These are phyloP conservation scores for Lepisosteus osseus DNA, from an alignment of 2,113 vertebrate genomes.

Conservation along the genomic window DNA sequence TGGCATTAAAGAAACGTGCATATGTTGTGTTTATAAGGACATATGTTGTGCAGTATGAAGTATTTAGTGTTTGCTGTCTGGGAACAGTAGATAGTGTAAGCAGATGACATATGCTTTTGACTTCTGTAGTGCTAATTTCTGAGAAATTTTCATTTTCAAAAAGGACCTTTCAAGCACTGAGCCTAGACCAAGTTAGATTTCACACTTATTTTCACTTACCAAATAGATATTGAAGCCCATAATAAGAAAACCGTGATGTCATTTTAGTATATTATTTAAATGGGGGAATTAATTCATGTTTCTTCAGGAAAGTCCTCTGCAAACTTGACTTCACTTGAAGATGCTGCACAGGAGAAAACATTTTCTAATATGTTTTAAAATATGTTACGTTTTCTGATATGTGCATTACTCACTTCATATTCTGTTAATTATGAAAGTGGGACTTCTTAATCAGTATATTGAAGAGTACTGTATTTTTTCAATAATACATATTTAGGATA, in stretches of 20 bases:
- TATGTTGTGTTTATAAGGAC: too few species aligned
- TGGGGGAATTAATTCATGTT: neutral
- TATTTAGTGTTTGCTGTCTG: too few species aligned
- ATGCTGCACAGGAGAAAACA: neutral
- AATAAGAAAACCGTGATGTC: neutral
- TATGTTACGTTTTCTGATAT: conserved; percentile 6
- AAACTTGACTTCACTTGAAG: neutral
- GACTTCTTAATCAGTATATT: conserved; percentile 16
- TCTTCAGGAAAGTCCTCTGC: neutral
- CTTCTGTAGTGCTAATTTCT: too few species aligned
- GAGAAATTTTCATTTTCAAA: too few species aligned
- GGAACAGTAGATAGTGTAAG: too few species aligned
- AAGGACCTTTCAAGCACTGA: too few species aligned
- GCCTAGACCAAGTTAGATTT: too few species aligned
- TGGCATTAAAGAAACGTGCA: neutral
- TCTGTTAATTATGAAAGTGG: conserved; percentile 16
- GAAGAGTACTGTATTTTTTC: conserved; percentile 25
- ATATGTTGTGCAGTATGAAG: neutral
- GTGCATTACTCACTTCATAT: conserved; percentile 1
- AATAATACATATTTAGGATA: conserved; percentile 24
- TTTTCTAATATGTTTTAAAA: neutral
- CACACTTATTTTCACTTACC: too few species aligned
- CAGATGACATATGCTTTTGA: too few species aligned
- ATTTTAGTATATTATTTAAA: neutral
- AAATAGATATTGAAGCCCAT: too few species aligned